Base-by-base conservation (phyloP, 2,888 invertebrate genomes). In the Pachydiplax longipennis region DNA sequence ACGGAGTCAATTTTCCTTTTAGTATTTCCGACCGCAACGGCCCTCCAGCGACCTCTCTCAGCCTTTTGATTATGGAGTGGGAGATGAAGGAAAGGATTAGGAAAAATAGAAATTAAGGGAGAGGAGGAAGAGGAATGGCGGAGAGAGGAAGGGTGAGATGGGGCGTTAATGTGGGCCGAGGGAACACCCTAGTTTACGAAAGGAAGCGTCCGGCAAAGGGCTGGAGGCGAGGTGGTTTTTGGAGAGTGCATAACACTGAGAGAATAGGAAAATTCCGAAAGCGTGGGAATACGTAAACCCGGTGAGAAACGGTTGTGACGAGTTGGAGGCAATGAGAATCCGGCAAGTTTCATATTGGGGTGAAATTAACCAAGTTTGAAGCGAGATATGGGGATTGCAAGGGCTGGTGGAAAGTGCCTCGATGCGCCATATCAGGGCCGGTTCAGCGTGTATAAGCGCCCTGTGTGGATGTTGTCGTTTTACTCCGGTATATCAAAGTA, bases 61-160 rank as follows among this genome's bases (percentile, higher is more conserved):
- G 48, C 12, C 35, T 25, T 58, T 83, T 35, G 58, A 35, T 35
- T 22, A 90, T 48, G 73, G 22, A 44, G 58, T 80, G 35, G 37
- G 53, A 65, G 87, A 22, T 40, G 44, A 35, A 48, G 65, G 6
- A 6, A 44, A 35, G 31, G 25, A 87, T 44, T n/a, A 18, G 44
- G 82, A 80, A 53, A 40, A 48, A 31, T 6, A 53, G 91, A 53
- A n/a, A 22, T 12, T 8, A 73, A 31, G 18, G 90, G 61, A 91
- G 91, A 91, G 80, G 90, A 37, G 61, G 81, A 91, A 90, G 90
- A 37, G 65, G 83, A 40, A 90, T 44, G 90, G 65, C 80, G 73
- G 87, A 65, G 90, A 90, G 87, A 90, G n/a, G 91, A 87, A 80
- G 58, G 6, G 48, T 80, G 31, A 87, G 18, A 15, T 4, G 83